Evolutionary conservation across 2,797 vertebrate species (phyloP), one percentile per base, ranked within the genome.

Genomic region (Melanotaenia parkinsoni): DNA sequence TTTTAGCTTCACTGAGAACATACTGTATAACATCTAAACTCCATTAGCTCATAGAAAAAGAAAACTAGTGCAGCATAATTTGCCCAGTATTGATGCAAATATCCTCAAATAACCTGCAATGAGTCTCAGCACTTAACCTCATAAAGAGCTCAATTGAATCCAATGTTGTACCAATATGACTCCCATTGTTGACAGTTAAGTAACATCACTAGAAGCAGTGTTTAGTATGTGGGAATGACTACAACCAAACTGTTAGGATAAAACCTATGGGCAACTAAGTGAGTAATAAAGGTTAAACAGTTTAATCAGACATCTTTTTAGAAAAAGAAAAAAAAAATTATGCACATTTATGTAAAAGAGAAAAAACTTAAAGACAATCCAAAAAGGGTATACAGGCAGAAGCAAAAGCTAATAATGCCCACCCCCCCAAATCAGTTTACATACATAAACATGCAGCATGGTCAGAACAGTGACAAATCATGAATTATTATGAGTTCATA

Each of bases 1-100:
- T 53, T 76, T 14, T 50, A 63, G 63, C 45, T 70, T 45, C 6
- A n/a, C 12, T 64, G 56, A 60, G 76, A 67, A 30, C n/a, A 63
- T 72, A n/a, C n/a, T n/a, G n/a, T n/a, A 62, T 37, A 53, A 61
- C 58, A 50, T 24, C 32, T 50, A 50, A 63, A 45, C 22, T 26
- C 18, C 12, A 24, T 60, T 3, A 10, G 20, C 16, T 32, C 37
- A n/a, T 56, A 64, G 63, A 26, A 26, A 33, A 50, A 50, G 5
- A 72, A 58, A 20, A 47, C 53, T 1, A 16, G 33, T 38, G 1
- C 30, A 16, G 40, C 13, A 20, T 43, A 51, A 51, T 51, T 70
- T 71, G 43, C 37, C 9, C 5, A 8, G 10, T n/a, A 20, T 61
- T 50, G 24, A 77, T 53, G 22, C n/a, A 67, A 61, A 69, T 32